A percentile compares a stretch with the other conserved stretches of the same genome.
Evolutionary conservation across 35 echinoderm and acorn worm species (phyloP).

Genomic region (Apostichopus californicus): DNA sequence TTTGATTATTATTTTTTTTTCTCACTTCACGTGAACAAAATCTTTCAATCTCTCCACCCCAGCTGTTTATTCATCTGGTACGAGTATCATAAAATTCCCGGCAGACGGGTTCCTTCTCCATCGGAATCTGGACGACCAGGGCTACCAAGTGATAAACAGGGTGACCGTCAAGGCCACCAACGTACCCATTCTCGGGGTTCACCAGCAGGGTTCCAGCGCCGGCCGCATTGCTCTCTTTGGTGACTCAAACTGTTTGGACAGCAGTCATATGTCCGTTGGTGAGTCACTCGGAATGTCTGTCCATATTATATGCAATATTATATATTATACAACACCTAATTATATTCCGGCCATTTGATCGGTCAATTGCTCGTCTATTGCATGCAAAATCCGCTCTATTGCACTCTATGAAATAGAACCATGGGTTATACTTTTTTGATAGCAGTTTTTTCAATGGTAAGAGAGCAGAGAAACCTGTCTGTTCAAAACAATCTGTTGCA

Average conservation of each 20-base stretch:
- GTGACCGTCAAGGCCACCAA: conserved; percentile 56
- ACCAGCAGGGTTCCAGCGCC: conserved; percentile 66
- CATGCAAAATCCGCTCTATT: too few species aligned
- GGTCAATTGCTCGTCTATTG: too few species aligned
- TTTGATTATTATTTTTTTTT: background rate
- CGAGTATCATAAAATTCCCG: conserved; percentile 88
- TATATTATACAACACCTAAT: too few species aligned
- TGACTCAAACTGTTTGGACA: conserved; percentile 97
- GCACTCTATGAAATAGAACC: too few species aligned
- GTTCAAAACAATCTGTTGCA: too few species aligned
- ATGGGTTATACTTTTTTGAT: too few species aligned
- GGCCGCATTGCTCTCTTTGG: conserved; percentile 91
- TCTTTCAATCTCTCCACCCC: background rate
- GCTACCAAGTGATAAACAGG: conserved; percentile 89
- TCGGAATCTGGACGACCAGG: conserved; percentile 86
- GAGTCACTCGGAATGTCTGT: background rate
- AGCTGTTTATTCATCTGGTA: conserved; percentile 79
- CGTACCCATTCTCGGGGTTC: conserved; percentile 87
- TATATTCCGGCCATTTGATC: too few species aligned
- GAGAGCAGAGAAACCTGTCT: too few species aligned
- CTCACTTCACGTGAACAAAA: background rate
- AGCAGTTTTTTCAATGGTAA: too few species aligned
- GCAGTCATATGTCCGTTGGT: conserved; percentile 95
- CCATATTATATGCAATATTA: background rate
- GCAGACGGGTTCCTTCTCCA: conserved; percentile 64